Conservation (phyloP, 2,888 invertebrate species). For the Platerodrilus igneus region DNA sequence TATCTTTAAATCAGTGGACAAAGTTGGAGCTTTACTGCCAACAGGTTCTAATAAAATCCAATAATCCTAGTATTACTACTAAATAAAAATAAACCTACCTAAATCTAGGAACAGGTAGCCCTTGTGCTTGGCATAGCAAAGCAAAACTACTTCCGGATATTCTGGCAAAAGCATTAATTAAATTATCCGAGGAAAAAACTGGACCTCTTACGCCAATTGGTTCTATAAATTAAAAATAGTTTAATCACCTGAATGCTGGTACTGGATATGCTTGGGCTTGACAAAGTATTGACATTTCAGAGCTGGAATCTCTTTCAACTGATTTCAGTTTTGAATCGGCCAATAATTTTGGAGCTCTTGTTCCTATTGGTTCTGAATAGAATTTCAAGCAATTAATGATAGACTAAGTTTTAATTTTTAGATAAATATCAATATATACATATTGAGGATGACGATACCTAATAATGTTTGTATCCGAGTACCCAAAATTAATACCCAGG, state of each 20-base stretch:
- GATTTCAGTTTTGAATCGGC: conserved; percentile 33
- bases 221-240: conserved; percentile 33
- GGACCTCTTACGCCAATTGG: conserved; percentile 61
- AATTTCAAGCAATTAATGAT: no score
- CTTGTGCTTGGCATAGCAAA: conserved; percentile 72
- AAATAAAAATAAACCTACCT: conserved; percentile 29
- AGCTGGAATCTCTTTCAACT: no score
- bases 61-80: background rate
- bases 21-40: conserved; percentile 59
- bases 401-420: no score
- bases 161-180: conserved; percentile 65
- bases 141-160: conserved; percentile 60
- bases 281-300: no score
- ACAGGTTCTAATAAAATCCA: conserved; percentile 58
- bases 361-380: no score
- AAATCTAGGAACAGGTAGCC: conserved; percentile 55
- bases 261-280: conserved; percentile 55
- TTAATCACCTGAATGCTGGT: conserved; percentile 22
- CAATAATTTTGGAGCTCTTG: no score
- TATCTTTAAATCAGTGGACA: conserved; percentile 59
- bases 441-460: no score
- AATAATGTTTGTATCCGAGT: no score
- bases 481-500: no score
- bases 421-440: no score
- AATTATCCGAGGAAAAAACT: conserved; percentile 63